These are phyloP conservation scores for Catalaphyllia jardinei DNA, from an alignment of 64 coral and sea anemone species.

Conservation along the genomic window DNA sequence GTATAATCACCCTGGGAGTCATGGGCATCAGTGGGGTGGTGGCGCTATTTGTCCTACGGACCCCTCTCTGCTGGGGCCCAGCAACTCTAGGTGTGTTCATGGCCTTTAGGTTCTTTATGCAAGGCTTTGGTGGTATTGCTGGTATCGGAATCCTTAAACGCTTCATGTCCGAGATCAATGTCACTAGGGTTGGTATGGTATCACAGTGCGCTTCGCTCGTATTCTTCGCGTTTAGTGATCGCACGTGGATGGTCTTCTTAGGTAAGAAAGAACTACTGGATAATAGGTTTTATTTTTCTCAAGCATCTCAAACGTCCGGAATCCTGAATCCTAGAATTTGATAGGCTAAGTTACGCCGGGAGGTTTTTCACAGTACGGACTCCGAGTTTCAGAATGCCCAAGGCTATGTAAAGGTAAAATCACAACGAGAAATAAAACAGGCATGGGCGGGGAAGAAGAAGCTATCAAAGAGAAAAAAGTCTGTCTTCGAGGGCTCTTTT, in stretches of 20 bases:
- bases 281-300: no score
- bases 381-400: no score
- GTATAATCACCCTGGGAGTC: slow-evolving; percentile 68
- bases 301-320: no score
- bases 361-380: no score
- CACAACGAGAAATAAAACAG: no score
- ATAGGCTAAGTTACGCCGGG: no score
- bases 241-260: slow-evolving; percentile 76
- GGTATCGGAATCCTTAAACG: slow-evolving; percentile 71
- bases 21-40: slow-evolving; percentile 82
- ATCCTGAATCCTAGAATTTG: no score
- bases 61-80: slow-evolving; percentile 89
- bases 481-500: no score
- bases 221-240: slow-evolving; percentile 78
- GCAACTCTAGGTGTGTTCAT: slow-evolving; percentile 74
- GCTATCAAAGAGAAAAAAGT: no score
- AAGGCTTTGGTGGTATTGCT: slow-evolving; percentile 81
- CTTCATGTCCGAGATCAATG: slow-evolving; percentile 58
- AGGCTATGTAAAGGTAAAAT: no score
- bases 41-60: slow-evolving; percentile 76
- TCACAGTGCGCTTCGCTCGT: slow-evolving; percentile 73
- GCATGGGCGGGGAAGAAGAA: no score
- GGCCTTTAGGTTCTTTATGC: slow-evolving; percentile 84
- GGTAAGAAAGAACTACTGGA: slow-evolving; percentile 49
- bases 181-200: slow-evolving; percentile 72